Base-by-base conservation (phyloP, 2,797 vertebrate genomes). In the Parambassis ranga region DNA sequence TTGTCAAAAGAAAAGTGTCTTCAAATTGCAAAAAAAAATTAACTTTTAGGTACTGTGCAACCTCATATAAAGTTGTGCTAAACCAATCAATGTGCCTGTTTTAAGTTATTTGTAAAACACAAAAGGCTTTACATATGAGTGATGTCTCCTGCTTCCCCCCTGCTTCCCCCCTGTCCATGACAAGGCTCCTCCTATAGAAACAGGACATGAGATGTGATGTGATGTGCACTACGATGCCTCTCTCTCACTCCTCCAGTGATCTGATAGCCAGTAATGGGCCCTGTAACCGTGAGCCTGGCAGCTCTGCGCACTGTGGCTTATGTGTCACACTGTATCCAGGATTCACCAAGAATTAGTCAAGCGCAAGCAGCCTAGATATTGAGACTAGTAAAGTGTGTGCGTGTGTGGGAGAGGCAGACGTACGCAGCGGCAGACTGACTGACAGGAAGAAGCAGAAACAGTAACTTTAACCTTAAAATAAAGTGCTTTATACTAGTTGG, bases 261-360 rank as follows among this genome's bases (percentile, higher is more conserved):
- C 81, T 86, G 86, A 89, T 82, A 77, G 66, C 53, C 60, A 43
- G 65, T 86, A 85, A 85, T 81, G 61, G 77, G 52, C 63, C 64
- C 55, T 55, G 76, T 52, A 82, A 69, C 55, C 36, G 30, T 75
- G 70, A 84, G 62, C 62, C 73, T 65, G 66, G 64, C 79, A 76
- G 55, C 66, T 10, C 48, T 28, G 70, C 63, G 71, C 57, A 5
- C 73, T 55, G 43, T 59, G 58, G 69, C 71, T 69, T 63, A 69
- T 74, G 65, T 81, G 79, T 82, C 75, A 79, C 71, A 60, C 65
- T 72, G 67, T 57, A 66, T 71, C 61, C 59, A 55, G 60, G 50
- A 36, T 74, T 77, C 61, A 77, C 31, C 44, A 10, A 61, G 57
- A 72, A 60, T 60, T 55, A 71, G 69, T 49, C 23, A 39, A 75